These are phyloP conservation scores for Coptodon rendalli DNA, from an alignment of 2,113 vertebrate species.

Conservation along the genomic window DNA sequence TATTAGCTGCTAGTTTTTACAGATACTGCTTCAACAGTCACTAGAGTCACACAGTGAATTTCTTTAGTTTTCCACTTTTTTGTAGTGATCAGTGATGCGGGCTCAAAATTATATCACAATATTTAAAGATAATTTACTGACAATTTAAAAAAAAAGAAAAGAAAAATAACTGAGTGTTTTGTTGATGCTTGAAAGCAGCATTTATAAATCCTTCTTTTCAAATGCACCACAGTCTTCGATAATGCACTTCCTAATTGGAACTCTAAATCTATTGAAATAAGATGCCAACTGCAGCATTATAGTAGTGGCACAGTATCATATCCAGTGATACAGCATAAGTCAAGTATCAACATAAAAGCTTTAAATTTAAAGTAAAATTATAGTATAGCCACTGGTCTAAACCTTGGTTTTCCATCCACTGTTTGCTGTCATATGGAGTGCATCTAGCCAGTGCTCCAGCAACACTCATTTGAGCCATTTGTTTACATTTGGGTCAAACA, in stretches of 20 bases:
- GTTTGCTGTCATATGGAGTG: not conserved
- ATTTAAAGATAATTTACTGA: not conserved
- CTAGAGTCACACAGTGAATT: not conserved
- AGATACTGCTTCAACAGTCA: not conserved
- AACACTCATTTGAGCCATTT: not conserved
- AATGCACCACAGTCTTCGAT: not conserved
- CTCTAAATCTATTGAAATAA: not conserved
- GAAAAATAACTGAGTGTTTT: not conserved
- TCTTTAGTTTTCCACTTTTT: not conserved
- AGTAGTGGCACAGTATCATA: not conserved
- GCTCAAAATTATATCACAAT: not conserved
- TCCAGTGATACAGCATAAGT: not conserved
- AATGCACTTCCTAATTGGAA: not conserved
- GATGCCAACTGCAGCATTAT: not conserved
- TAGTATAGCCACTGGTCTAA: not conserved
- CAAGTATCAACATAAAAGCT: not conserved
- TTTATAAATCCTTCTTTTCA: not conserved
- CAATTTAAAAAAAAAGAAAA: not conserved
- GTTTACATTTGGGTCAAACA: not conserved
- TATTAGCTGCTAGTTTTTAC: not conserved
- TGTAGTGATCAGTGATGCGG: not conserved
- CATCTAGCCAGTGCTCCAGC: not conserved
- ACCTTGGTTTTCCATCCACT: not conserved
- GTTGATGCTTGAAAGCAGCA: not conserved
- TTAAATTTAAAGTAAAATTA: not conserved